Conservation (phyloP, 2,113 vertebrate genomes). For the Nesoenas mayeri region DNA sequence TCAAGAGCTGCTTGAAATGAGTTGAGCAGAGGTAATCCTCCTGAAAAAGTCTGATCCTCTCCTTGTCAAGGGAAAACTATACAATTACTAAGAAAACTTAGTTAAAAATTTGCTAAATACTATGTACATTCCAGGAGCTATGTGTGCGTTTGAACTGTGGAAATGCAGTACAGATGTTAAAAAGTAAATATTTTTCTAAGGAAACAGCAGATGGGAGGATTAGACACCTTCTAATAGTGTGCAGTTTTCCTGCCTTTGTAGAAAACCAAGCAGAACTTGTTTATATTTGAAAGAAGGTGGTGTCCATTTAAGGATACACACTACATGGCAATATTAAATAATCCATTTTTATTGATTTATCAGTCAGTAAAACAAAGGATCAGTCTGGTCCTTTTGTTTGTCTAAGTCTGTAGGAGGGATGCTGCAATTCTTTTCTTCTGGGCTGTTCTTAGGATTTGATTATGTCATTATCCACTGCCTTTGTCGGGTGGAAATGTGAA, state of each 20-base stretch:
- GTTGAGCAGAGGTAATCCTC: conserved; percentile 72
- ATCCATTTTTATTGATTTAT: not conserved
- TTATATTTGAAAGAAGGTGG: conserved; percentile 7
- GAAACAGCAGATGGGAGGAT: conserved; percentile 68
- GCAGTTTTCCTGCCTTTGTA: conserved; percentile 52
- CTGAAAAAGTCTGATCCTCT: conserved; percentile 67
- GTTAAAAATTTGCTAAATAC: conserved; percentile 71
- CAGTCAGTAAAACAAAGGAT: not conserved
- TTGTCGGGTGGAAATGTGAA: not conserved
- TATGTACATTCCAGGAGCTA: conserved; percentile 64
- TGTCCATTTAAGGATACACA: not conserved
- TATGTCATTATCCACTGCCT: not conserved
- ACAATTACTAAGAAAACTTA: conserved; percentile 75
- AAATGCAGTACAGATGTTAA: conserved; percentile 76
- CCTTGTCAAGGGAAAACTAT: conserved; percentile 68
- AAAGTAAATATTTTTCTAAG: conserved; percentile 79
- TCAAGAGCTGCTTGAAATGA: conserved; percentile 69
- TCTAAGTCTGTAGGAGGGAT: not conserved
- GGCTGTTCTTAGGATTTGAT: not conserved
- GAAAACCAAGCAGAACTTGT: conserved; percentile 34
- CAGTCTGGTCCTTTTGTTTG: not conserved
- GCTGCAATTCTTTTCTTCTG: not conserved
- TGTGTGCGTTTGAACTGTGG: conserved; percentile 69
- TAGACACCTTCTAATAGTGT: conserved; percentile 65
- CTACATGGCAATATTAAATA: not conserved